A percentile compares a stretch with the other conserved stretches of the same genome.
Conservation (phyloP, 2,797 vertebrate genomes). For the Spondyliosoma cantharus region DNA sequence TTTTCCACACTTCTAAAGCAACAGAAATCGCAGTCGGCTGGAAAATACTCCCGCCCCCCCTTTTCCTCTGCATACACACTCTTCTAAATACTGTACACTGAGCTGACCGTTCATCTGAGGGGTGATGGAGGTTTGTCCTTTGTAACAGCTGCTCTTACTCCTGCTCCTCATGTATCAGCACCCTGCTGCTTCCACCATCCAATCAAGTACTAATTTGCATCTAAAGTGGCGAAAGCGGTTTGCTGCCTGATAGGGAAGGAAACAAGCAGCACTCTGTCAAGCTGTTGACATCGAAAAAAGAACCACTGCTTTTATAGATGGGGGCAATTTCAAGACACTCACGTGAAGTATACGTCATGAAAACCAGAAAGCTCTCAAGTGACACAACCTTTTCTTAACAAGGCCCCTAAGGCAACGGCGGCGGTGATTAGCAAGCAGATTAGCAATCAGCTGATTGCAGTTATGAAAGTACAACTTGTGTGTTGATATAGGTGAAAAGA, state of each 20-base stretch:
- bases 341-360: conserved; percentile 7
- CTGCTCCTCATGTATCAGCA: conserved; percentile 30
- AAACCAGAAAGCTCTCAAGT: conserved; percentile 1
- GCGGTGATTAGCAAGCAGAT: neutral
- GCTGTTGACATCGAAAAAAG: conserved; percentile 20
- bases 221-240: conserved; percentile 20
- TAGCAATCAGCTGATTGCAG: conserved; percentile 18
- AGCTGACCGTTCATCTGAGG: neutral
- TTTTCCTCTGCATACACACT: conserved; percentile 6
- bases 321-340: conserved; percentile 23
- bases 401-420: neutral
- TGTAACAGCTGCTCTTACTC: conserved; percentile 2
- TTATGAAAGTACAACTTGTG: neutral
- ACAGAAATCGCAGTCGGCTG: conserved; percentile 25
- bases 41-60: neutral
- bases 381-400: neutral
- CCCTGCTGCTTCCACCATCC: conserved; percentile 30
- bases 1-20: conserved; percentile 37
- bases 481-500: neutral
- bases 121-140: conserved; percentile 5
- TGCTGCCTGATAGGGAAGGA: conserved; percentile 21
- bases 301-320: conserved; percentile 13
- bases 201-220: conserved; percentile 56
- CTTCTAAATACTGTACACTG: neutral
- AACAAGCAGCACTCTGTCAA: conserved; percentile 19